Base-by-base conservation (phyloP, 2,797 vertebrate genomes). In the Micromesistius poutassou region DNA sequence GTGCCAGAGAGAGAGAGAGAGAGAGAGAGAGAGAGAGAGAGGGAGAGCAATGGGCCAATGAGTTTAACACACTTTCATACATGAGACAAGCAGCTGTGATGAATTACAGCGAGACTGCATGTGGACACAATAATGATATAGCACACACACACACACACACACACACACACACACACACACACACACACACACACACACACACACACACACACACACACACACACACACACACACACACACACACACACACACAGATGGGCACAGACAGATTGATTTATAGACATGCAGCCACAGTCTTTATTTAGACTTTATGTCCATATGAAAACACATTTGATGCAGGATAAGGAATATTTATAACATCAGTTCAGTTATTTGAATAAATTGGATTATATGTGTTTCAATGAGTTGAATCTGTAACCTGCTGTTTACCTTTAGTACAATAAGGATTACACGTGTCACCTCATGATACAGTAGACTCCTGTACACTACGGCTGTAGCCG, bases 81-180 rank as follows among this genome's bases (percentile, higher is more conserved):
- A 14, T 81, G 30, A 36, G 33, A 68, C 10, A 25, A 70, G 33
- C 30, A 68, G 33, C 31, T 25, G 80, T 84, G 84, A 87, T 89
- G 84, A 74, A 89, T 84, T 79, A 33, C 74, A 82, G 77, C 31
- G 4, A 77, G 40, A 72, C 30, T 25, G 28, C 79, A 30, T 81
- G 78, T 62, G 78, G 77, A 76, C 72, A 76, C 33, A 75, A 77
- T 73, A 79, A 80, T 73, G 81, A 78, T 55, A 33, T 72, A 79
- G 80, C 74, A 55, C 28, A 30, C 74, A 74, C 42, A 33, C 42
- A 55, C 74, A 30, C 73, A 30, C 38, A 30, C 73, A 46, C 38
- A 33, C 42, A 74, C 46, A 55, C 13, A 55, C 28, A 19, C 2
- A 14, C 30, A 30, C 9, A 50, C 74, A 62, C 30, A 22, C 42